Conservation (phyloP, 2,113 vertebrate species). For the Gracilinanus agilis region DNA sequence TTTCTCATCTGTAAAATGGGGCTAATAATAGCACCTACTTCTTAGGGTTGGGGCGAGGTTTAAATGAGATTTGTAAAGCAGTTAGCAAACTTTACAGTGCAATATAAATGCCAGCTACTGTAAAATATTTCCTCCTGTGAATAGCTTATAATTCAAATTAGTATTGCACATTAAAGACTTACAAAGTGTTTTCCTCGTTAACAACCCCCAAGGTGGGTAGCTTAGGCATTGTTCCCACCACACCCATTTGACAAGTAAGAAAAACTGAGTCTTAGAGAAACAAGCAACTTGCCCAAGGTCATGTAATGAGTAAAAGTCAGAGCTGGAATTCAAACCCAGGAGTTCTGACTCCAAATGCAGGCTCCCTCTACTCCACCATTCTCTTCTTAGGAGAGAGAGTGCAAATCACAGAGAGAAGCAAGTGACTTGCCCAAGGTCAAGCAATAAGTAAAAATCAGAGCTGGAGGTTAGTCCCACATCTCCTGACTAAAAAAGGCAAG, state of each 20-base stretch:
- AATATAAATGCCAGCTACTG: not conserved
- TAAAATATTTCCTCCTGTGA: not conserved
- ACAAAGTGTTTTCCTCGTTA: not conserved
- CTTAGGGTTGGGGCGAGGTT: not conserved
- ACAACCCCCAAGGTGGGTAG: not conserved
- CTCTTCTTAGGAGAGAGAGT: not conserved
- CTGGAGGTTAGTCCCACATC: too few relatives aligned
- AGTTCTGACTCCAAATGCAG: not conserved
- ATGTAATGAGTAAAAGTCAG: not conserved
- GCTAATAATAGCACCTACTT: not conserved
- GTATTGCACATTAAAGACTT: not conserved
- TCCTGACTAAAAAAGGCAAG: too few relatives aligned
- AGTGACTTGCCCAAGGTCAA: too few relatives aligned
- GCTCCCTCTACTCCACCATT: not conserved
- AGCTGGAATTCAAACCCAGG: not conserved
- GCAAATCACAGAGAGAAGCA: not conserved
- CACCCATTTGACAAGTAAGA: not conserved
- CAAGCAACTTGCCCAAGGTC: not conserved
- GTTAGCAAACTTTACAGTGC: not conserved
- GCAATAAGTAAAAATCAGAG: too few relatives aligned
- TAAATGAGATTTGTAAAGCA: not conserved
- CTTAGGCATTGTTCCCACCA: not conserved
- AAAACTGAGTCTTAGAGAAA: not conserved
- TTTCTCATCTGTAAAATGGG: not conserved
- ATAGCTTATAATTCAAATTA: not conserved